Evolutionary conservation across 1,140 invertebrate species (phyloP), one percentile per base, ranked within the genome.

Genomic region (Brachionus manjavacas): DNA sequence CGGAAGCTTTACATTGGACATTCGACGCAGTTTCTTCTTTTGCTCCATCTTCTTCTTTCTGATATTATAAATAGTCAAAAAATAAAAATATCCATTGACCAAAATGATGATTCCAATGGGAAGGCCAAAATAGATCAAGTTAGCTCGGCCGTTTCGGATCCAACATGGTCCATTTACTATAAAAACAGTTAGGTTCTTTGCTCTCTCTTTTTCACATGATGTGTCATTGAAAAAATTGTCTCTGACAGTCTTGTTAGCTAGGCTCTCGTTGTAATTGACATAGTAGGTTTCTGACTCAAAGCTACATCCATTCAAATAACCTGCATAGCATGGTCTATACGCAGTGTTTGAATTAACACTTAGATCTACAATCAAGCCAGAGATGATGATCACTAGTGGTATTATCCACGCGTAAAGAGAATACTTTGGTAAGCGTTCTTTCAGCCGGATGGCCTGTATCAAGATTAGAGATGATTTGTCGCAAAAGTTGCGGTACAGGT

Each of bases 401-500:
- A 88, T 85, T 0, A 90, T 86, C 92, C 92, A 92, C 3, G 90
- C 90, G 85, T 91, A 92, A 0, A 91, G 79, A 0, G 90, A 90
- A 86, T 92, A 92, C 74, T 92, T 91, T 41, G 88, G 86, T 35
- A 87, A 88, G 55, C 87, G 84, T 49, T 86, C 87, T 39, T 86
- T 85, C 0, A 92, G 89, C 12, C 92, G 88, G 0, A 86, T 86
- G 2, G 87, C 79, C 31, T 87, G 86, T 70, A 85, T 86, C 23
- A 55, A 46, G 66, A 85, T 86, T 60, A 84, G 85, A 3, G 86
- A 91, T 91, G 4, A 91, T 91, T 84, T 91, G 83, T 72, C 87
- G 85, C 9, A 92, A 87, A 92, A 91, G 11, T 95, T 96, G 31
- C 89, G 86, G 88, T 89, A 92, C 0, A 92, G 89, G 85, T 92